Evolutionary conservation across 2,113 vertebrate genomes (phyloP), one percentile per base, ranked within the genome.

Genomic region (Urocitellus parryii): DNA sequence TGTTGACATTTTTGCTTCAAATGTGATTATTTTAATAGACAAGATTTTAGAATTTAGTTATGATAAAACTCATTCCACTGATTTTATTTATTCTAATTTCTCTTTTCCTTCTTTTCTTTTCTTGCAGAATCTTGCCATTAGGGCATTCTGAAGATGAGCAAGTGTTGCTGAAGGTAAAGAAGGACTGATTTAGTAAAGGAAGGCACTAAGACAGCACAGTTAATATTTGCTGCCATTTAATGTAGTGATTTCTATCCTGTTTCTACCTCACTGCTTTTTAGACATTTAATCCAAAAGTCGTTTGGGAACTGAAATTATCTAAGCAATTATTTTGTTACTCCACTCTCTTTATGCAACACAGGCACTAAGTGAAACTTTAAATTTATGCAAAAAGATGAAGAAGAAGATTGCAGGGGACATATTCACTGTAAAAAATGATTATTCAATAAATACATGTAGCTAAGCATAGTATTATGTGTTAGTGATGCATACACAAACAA

Each of bases 261-360:
- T 91, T 76, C 34, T 80, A 65, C 9, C 1, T 70, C 88, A 56
- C 48, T 76, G 61, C 27, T 82, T 83, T 67, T 70, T 18, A 96
- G 32, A 68, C 77, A 84, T 81, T 91, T 86, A 95, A 87, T 73
- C 39, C n/a, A 92, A 42, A 90, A 88, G 37, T 91, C 67, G 37
- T 70, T 94, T 68, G n/a, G 39, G 42, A 94, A 73, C 17, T 8
- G 76, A 83, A 74, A 89, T 94, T 76, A 94, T 42, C 42, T 78
- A 95, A 24, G 70, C 70, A 79, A 84, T 70, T 95, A 81, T 84
- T 90, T 92, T 92, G 29, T 24, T 72, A 76, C 11, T 45, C 11
- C 14, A 58, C 10, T 42, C 10, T 76, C 34, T 88, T 65, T 87
- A 76, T 29, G 17, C 63, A 76, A 84, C 67, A 56, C 2, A 80